phyloP scores from a whole-genome alignment of 2,797 vertebrate genomes.

The Benthosema pterotum region DNA sequence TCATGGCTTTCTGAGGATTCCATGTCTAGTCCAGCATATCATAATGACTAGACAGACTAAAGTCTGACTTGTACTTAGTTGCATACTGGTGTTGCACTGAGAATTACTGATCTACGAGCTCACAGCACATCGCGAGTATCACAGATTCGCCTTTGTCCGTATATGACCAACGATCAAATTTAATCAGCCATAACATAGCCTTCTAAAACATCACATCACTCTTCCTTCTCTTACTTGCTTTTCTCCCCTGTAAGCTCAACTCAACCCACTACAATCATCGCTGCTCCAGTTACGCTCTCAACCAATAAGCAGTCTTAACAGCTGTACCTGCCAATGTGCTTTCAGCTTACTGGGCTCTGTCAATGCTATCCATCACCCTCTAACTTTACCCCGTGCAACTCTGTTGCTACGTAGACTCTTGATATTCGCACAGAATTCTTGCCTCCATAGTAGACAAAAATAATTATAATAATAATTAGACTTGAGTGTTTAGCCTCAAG shows the following conservation, averaged over 20 bases:
- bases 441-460: slow-evolving; percentile 22
- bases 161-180: too few relatives aligned
- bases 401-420: slow-evolving; percentile 12
- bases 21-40: slow-evolving; percentile 23
- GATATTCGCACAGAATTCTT: slow-evolving; percentile 40
- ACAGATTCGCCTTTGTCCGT: too few relatives aligned
- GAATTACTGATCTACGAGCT: too few relatives aligned
- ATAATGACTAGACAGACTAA: slow-evolving; percentile 16
- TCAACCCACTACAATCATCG: slow-evolving; percentile 28
- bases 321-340: slow-evolving; percentile 18
- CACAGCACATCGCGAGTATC: too few relatives aligned
- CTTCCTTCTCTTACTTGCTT: too few relatives aligned
- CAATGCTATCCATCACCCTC: slow-evolving; percentile 20
- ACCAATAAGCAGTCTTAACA: slow-evolving; percentile 6
- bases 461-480: slow-evolving; percentile 11
- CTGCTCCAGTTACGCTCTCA: slow-evolving; percentile 4
- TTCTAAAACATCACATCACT: slow-evolving; percentile 12
- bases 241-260: slow-evolving; percentile 40
- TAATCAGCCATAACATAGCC: neutral
- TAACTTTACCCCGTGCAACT: slow-evolving; percentile 23
- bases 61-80: too few relatives aligned
- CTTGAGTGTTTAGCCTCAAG: slow-evolving; percentile 8
- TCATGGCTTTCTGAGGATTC: neutral
- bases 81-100: too few relatives aligned
- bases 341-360: slow-evolving; percentile 31